A percentile compares a stretch with the other conserved stretches of the same genome.
phyloP scores from a whole-genome alignment of 2,797 vertebrate genomes.

The Sebastes kiyomatsui region DNA sequence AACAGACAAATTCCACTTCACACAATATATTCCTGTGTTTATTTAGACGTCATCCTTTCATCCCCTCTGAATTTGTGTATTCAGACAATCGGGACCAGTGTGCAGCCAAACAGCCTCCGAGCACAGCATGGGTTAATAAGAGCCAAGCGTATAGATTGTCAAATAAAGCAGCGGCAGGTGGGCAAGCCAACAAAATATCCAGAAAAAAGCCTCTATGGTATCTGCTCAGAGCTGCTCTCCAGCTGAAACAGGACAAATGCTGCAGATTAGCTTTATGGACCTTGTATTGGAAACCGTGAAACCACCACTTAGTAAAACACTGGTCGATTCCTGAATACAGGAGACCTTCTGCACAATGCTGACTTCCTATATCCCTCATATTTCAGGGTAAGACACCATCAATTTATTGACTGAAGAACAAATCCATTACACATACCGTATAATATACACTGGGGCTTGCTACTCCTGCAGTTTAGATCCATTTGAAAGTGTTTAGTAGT shows the following conservation, averaged over 20 bases:
- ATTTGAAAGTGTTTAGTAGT: no score
- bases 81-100: not conserved
- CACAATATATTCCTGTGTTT: conserved; percentile 1
- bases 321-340: not conserved
- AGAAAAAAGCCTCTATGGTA: not conserved
- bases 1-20: not conserved
- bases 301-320: conserved; percentile 26
- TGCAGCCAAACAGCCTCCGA: conserved; percentile 16
- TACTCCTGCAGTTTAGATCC: not conserved
- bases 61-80: conserved; percentile 4
- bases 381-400: not conserved
- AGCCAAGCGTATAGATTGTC: conserved; percentile 11
- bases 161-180: conserved; percentile 40
- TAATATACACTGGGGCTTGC: not conserved
- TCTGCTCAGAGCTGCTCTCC: conserved; percentile 10
- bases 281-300: conserved; percentile 4
- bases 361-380: not conserved
- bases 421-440: conserved; percentile 17
- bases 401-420: conserved; percentile 1
- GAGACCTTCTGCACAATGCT: not conserved
- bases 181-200: not conserved
- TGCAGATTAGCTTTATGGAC: conserved; percentile 9
- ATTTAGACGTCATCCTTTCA: conserved; percentile 2
- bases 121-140: conserved; percentile 18
- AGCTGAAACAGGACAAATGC: conserved; percentile 26